Base-by-base conservation (phyloP, 2,888 invertebrate species). In the Metalampra italica region DNA sequence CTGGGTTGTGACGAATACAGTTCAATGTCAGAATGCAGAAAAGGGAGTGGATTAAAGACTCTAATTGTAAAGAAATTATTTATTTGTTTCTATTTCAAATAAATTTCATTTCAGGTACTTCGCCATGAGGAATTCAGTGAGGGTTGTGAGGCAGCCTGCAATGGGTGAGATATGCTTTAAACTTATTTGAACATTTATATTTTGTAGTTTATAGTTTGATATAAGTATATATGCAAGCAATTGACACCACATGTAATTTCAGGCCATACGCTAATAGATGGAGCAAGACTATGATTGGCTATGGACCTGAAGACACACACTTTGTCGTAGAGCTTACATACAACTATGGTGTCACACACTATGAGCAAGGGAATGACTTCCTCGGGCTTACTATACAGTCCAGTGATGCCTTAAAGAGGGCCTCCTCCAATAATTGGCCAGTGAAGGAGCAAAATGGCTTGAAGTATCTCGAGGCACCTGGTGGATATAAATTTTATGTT, bases 261-360 rank as follows among this genome's bases (percentile, higher is more conserved):
- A 98, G 98, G n/a, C 98, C 98, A 0, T 99, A 98, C 71, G 97
- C 96, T 66, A 98, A 97, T 66, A 94, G 96, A 62, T 99, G 99
- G 99, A 98, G 98, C 75, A 99, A 99, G 89, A 98, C 99, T 0
- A 99, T 99, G 99, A 92, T 99, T 42, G 99, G 99, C 1, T 99
- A 98, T 82, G 99, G 99, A 0, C 94, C 96, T 0, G 99, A 99
- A 85, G 95, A 97, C 64, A 91, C 92, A 46, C 96, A 99, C 82
- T 99, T 99, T 89, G 99, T 97, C 0, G 91, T 98, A 15, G 99
- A 99, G 76, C 90, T 99, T 41, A 99, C 99, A 9, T 99, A 99
- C 80, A 99, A 99, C 79, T 99, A 99, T 76, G 97, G 97, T 15
- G 92, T 99, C 15, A 94, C 94, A 55, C 90, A 92, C 45, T 99